A percentile compares a stretch with the other conserved stretches of the same genome.
Conservation (phyloP, 1,140 invertebrate genomes). For the Araneus ventricosus region DNA sequence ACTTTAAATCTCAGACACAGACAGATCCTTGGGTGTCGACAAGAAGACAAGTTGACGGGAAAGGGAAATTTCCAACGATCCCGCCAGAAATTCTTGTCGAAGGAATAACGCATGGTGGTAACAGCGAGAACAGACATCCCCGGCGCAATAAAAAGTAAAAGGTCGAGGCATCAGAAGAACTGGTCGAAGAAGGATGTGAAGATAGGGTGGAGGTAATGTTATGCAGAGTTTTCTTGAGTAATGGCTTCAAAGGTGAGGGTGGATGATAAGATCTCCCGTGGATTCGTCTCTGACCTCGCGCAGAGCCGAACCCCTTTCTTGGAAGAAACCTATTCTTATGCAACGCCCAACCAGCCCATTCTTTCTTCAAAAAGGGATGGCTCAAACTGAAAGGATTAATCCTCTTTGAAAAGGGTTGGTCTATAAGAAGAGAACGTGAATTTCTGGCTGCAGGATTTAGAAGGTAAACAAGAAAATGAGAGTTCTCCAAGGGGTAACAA, state of each 20-base stretch:
- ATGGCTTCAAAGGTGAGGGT: conserved; percentile 56
- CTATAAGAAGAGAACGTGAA: neutral
- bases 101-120: conserved; percentile 44
- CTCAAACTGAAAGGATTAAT: conserved; percentile 9
- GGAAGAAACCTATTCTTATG: conserved; percentile 28
- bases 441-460: neutral
- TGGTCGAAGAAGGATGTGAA: conserved; percentile 53
- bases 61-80: neutral
- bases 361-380: conserved; percentile 12
- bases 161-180: conserved; percentile 16
- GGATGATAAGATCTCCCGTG: conserved; percentile 60
- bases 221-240: conserved; percentile 58
- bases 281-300: conserved; percentile 6
- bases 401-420: conserved; percentile 3
- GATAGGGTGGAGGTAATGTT: conserved; percentile 56
- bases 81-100: neutral
- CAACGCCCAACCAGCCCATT: neutral
- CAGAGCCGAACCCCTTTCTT: conserved; percentile 25
- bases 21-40: conserved; percentile 6
- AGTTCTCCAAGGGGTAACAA: neutral
- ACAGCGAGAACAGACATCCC: conserved; percentile 34
- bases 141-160: conserved; percentile 32
- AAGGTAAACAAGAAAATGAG: neutral
- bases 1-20: neutral
- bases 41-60: neutral